These are phyloP conservation scores for Cheirogaleus major DNA, from an alignment of 2,797 vertebrate species.

Conservation along the genomic window DNA sequence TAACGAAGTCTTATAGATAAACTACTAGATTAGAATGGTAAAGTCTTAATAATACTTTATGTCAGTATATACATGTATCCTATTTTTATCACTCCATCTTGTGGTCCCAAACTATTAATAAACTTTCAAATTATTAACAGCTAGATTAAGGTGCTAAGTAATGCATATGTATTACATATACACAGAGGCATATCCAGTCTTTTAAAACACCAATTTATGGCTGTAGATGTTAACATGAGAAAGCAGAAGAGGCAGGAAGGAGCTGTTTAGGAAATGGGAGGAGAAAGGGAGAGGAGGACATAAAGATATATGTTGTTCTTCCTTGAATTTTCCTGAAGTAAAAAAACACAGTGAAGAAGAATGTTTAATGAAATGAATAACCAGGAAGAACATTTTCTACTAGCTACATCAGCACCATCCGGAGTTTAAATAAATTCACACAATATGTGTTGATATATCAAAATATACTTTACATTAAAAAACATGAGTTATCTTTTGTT, in stretches of 20 bases:
- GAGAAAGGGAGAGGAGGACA: background rate
- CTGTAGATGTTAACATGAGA: background rate
- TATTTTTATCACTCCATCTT: background rate
- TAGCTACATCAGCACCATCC: background rate
- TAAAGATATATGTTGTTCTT: background rate
- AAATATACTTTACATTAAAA: background rate
- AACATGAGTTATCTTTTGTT: background rate
- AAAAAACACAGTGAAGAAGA: background rate
- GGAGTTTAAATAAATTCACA: slow-evolving; percentile 3
- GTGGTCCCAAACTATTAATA: background rate
- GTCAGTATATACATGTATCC: background rate
- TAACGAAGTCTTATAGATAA: background rate
- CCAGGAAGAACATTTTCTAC: background rate
- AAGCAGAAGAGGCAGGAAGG: background rate
- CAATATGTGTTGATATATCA: background rate
- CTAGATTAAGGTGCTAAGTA: background rate
- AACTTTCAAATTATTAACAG: slow-evolving; percentile 3
- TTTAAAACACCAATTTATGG: background rate
- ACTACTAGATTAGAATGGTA: background rate
- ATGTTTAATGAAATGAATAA: slow-evolving; percentile 23
- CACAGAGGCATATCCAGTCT: background rate
- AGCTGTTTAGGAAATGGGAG: background rate
- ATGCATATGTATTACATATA: background rate
- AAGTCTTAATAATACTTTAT: background rate
- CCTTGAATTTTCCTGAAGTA: background rate